Evolutionary conservation across 1,140 invertebrate species (phyloP).

Genomic region (Matsumurasca onukii): DNA sequence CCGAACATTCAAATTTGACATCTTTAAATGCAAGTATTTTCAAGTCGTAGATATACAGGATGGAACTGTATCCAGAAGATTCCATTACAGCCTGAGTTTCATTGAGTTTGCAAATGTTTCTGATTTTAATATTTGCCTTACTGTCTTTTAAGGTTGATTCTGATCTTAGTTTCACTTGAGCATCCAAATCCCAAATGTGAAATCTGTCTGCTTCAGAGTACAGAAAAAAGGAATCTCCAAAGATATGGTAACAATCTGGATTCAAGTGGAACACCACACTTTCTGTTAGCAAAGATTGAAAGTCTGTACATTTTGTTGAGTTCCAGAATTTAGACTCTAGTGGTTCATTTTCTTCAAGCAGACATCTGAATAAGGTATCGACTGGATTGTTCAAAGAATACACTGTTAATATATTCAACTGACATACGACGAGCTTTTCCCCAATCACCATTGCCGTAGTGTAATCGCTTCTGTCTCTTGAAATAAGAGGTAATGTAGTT

Average conservation of each 20-base stretch:
- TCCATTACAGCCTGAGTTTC: neutral
- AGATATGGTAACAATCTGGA: neutral
- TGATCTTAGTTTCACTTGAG: neutral
- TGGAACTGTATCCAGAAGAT: neutral
- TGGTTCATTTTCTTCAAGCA: neutral
- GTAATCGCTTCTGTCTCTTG: too few species aligned
- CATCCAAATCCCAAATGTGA: slow-evolving; percentile 2
- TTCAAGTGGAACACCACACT: neutral
- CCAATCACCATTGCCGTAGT: too few species aligned
- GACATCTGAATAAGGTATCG: neutral
- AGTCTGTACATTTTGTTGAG: neutral
- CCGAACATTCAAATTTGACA: neutral
- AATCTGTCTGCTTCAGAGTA: neutral
- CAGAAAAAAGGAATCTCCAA: too few species aligned
- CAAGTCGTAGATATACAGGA: neutral
- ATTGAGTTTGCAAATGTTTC: slow-evolving; percentile 9
- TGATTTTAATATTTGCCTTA: neutral
- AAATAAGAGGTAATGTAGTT: too few species aligned
- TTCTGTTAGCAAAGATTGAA: neutral
- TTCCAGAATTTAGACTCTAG: neutral
- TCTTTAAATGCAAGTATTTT: neutral
- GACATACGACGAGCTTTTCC: neutral
- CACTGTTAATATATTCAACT: neutral
- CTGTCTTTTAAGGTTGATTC: neutral
- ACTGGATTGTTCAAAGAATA: neutral